A percentile compares a stretch with the other conserved stretches of the same genome.
These are phyloP conservation scores for Eunapius fragilis DNA, from an alignment of 37 sponge, comb jelly and placozoan species.

Conservation along the genomic window DNA sequence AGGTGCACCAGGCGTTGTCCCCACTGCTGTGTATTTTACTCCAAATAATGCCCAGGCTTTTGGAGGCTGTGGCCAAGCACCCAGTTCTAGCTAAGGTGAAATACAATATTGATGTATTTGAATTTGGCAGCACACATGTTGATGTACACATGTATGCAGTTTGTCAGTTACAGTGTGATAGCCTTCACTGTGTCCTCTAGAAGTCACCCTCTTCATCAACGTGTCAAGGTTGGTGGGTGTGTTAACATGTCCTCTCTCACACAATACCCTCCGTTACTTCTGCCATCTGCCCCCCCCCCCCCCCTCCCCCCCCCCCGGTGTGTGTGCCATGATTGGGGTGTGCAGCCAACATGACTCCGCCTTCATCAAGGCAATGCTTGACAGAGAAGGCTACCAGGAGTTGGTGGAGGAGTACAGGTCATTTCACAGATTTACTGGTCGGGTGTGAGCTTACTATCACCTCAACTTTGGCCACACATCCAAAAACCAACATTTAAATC, in stretches of 20 bases:
- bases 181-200: not conserved
- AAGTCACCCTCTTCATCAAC: not conserved
- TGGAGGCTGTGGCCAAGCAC: not conserved
- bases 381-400: slow-evolving; percentile 32
- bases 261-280: no score
- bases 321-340: slow-evolving; percentile 36
- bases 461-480: no score
- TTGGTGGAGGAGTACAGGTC: slow-evolving; percentile 35
- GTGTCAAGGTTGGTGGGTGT: not conserved
- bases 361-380: slow-evolving; percentile 48
- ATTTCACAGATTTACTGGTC: slow-evolving; percentile 46
- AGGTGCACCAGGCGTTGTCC: not conserved
- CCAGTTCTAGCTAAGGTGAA: not conserved
- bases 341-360: slow-evolving; percentile 27
- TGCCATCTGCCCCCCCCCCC: no score
- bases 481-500: no score
- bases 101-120: no score
- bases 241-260: no score
- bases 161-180: not conserved
- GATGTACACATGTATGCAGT: not conserved
- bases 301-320: no score
- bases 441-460: slow-evolving; percentile 38
- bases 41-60: not conserved
- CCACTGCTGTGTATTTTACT: not conserved
- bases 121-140: not conserved